Base-by-base conservation (phyloP, 2,113 vertebrate genomes). In the Benitochromis conjunctus region DNA sequence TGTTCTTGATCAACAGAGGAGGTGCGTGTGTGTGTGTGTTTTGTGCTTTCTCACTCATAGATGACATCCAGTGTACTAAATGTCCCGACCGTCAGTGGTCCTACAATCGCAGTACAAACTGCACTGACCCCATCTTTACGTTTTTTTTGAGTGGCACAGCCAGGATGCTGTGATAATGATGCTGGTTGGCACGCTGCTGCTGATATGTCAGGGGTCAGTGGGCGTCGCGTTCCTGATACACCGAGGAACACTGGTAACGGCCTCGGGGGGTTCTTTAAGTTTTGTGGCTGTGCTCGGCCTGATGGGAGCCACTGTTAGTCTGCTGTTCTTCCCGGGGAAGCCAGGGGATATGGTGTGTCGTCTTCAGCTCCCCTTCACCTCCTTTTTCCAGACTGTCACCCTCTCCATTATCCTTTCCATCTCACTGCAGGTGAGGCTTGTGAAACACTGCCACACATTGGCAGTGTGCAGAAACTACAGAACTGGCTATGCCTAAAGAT, bases 61-160 rank as follows among this genome's bases (percentile, higher is more conserved):
- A 96, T 0, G 96, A 97, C 89, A 91, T 95, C 92, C 96, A 95
- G 88, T 96, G 0, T 90, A 97, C 69, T 31, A 9, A 0, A 57
- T 99, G 96, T 85, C 97, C 76, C 11, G 0, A 6, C 1, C 82
- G 96, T 2, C 94, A 97, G 60, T 98, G 98, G 98, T 96, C 98
- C 1, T 85, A 62, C 0, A 5, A 6, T 0, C 82, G 86, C 3
- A 98, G 97, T 91, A 95, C 90, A 0, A 78, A 0, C 1, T 98
- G 98, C 79, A 93, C 85, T 2, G 2, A 80, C 8, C 97, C 97
- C 38, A 64, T 11, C 9, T 95, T 95, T 83, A 82, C 60, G 0
- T 93, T 95, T 92, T 92, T 98, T n/a, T n/a, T 38, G 89, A 82
- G 0, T 98, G 97, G 97, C 16, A 66, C 1, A 92, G 95, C 4